Evolutionary conservation across 2,888 invertebrate genomes (phyloP).

Genomic region (Pollenia labialis): DNA sequence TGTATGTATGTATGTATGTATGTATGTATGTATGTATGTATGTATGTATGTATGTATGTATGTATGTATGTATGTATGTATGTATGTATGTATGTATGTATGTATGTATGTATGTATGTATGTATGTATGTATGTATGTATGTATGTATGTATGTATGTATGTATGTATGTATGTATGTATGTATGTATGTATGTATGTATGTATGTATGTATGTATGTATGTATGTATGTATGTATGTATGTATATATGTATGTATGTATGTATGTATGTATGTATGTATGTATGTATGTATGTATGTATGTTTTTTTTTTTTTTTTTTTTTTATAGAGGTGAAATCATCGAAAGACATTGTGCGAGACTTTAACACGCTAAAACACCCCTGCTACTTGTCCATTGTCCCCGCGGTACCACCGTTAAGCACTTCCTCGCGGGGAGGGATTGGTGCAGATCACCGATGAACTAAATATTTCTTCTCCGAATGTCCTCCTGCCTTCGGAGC

Average conservation of each 20-base stretch:
- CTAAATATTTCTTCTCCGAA: too few species aligned
- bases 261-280: slow-evolving; percentile 22
- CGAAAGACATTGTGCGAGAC: too few species aligned
- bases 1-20: slow-evolving; percentile 17
- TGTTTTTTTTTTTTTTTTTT: too few species aligned
- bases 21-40: slow-evolving; percentile 17
- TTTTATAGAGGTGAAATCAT: too few species aligned
- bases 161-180: slow-evolving; percentile 22
- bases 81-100: slow-evolving; percentile 15
- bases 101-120: slow-evolving; percentile 20
- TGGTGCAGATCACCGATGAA: too few species aligned
- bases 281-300: too few species aligned
- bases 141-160: slow-evolving; percentile 20
- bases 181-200: slow-evolving; percentile 20
- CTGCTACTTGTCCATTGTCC: too few species aligned
- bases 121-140: slow-evolving; percentile 22
- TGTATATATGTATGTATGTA: slow-evolving; percentile 20
- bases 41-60: slow-evolving; percentile 17
- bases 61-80: slow-evolving; percentile 17
- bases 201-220: slow-evolving; percentile 22
- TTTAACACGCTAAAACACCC: too few species aligned
- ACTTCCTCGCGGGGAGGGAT: too few species aligned
- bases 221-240: slow-evolving; percentile 22
- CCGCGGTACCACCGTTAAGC: too few species aligned
- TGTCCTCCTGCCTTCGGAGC: too few species aligned